Evolutionary conservation across 2,888 invertebrate species (phyloP).

Genomic region (Iselma pallidipennis): DNA sequence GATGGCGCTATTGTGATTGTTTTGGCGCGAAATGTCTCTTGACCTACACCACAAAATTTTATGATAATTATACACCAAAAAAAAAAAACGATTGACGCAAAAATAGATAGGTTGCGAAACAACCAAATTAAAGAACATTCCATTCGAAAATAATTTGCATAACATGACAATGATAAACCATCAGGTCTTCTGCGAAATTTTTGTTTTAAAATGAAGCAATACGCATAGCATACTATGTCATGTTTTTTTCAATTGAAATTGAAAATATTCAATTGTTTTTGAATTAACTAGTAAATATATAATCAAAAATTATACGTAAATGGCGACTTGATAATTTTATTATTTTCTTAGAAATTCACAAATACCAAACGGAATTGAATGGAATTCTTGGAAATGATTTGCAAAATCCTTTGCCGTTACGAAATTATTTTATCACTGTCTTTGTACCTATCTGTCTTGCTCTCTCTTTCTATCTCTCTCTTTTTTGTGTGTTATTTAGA

Average conservation of each 20-base stretch:
- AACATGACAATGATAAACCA: background rate
- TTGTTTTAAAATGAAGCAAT: background rate
- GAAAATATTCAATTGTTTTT: background rate
- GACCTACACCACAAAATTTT: background rate
- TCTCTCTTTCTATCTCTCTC: too few relatives aligned
- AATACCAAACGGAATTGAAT: conserved; percentile 27
- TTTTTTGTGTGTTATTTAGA: too few relatives aligned
- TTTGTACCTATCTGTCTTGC: too few relatives aligned
- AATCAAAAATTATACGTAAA: too few relatives aligned
- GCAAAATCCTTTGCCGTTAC: conserved; percentile 16
- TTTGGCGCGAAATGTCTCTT: background rate
- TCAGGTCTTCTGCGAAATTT: background rate
- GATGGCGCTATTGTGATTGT: background rate
- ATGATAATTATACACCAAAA: background rate
- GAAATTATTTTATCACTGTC: conserved; percentile 17
- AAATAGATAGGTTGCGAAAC: background rate
- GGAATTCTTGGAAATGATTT: conserved; percentile 15
- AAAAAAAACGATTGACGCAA: background rate
- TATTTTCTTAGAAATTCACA: conserved; percentile 25
- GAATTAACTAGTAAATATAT: background rate
- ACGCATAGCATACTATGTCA: too few relatives aligned
- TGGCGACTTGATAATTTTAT: conserved; percentile 17
- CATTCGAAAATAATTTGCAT: background rate
- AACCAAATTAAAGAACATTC: background rate
- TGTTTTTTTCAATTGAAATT: background rate